A percentile compares a stretch with the other conserved stretches of the same genome.
Conservation (phyloP, 2,888 invertebrate genomes). For the Rhaphigaster nebulosa region DNA sequence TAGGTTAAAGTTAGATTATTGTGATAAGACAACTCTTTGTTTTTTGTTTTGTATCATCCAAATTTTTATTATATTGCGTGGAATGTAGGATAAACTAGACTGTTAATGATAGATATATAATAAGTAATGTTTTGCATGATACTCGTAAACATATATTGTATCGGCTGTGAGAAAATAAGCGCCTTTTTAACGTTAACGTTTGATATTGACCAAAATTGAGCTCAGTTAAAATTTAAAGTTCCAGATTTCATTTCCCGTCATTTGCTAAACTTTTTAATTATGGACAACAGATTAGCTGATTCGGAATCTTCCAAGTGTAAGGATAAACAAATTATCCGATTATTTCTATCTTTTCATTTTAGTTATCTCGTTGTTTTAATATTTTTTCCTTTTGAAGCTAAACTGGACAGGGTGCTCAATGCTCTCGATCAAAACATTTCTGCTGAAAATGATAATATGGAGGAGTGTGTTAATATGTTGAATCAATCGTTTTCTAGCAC, state of each 20-base stretch:
- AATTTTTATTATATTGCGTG: background rate
- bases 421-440: background rate
- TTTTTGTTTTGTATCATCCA: background rate
- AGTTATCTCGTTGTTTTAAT: background rate
- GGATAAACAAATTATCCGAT: background rate
- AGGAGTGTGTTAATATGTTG: background rate
- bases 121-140: background rate
- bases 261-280: background rate
- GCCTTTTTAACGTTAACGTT: background rate
- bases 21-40: background rate
- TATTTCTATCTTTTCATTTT: background rate
- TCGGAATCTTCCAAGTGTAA: background rate
- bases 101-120: background rate
- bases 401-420: background rate
- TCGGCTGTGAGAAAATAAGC: background rate
- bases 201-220: background rate
- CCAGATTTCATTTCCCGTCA: too few relatives aligned
- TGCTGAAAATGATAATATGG: background rate
- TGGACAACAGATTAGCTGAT: background rate
- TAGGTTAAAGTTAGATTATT: slow-evolving; percentile 2
- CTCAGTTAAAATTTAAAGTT: background rate
- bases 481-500: background rate
- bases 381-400: background rate
- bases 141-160: background rate
- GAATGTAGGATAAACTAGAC: background rate